Percentiles rank a stretch among this genome's conserved stretches.
phyloP scores from a whole-genome alignment of 2,113 vertebrate species.

The Myxocyprinus asiaticus region DNA sequence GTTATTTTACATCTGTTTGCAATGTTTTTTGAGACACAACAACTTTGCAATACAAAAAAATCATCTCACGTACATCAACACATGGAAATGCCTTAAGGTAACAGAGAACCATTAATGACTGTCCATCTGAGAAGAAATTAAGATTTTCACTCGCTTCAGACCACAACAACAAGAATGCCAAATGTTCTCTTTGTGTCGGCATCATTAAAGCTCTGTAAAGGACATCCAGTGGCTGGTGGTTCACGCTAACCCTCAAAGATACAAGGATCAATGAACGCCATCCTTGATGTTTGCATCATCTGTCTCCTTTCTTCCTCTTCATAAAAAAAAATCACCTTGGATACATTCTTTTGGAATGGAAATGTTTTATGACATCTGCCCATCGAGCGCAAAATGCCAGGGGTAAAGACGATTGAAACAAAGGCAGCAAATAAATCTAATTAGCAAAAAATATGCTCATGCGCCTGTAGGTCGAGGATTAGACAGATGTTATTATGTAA shows the following conservation, averaged over 20 bases:
- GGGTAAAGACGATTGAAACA: conserved; percentile 68
- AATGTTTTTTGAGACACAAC: background rate
- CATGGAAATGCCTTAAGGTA: background rate
- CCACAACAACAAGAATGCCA: background rate
- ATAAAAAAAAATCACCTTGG: conserved; percentile 48
- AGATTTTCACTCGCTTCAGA: conserved; percentile 9
- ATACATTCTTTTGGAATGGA: conserved; percentile 37
- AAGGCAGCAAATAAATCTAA: conserved; percentile 71
- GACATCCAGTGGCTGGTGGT: conserved; percentile 29
- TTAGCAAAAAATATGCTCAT: conserved; percentile 68
- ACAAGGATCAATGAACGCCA: conserved; percentile 49
- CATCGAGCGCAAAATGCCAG: conserved; percentile 64
- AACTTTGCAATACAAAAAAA: too few species aligned
- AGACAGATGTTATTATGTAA: conserved; percentile 76
- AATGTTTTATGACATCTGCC: conserved; percentile 68
- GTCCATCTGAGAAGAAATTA: background rate
- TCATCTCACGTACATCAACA: background rate
- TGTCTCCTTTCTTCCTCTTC: conserved; percentile 41
- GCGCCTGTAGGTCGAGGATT: conserved; percentile 72
- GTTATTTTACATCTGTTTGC: background rate
- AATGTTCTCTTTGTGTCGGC: conserved; percentile 40
- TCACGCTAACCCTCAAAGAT: background rate
- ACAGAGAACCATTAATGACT: background rate
- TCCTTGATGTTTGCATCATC: conserved; percentile 42
- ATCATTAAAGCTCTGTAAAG: conserved; percentile 37